phyloP scores from a whole-genome alignment of 2,888 invertebrate species.

The Phlogophora meticulosa region DNA sequence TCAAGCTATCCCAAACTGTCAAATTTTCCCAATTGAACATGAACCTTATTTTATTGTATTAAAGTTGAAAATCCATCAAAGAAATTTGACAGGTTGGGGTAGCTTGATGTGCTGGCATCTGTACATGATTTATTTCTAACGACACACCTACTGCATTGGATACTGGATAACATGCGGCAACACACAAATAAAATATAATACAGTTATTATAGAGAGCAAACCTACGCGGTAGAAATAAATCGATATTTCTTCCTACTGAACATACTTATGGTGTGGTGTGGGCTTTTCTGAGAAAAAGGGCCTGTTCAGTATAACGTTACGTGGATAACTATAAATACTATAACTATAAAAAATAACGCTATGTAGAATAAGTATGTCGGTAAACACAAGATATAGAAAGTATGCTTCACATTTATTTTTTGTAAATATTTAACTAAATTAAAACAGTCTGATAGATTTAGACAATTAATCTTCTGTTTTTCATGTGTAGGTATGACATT shows the following conservation, averaged over 20 bases:
- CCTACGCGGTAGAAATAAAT: constrained; percentile 7
- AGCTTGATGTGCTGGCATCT: too few species aligned
- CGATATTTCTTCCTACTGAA: constrained; percentile 16
- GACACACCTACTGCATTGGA: background rate
- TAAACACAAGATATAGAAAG: too few species aligned
- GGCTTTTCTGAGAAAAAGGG: constrained; percentile 32
- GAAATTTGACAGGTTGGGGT: too few species aligned
- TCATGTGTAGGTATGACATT: too few species aligned
- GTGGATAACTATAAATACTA: background rate
- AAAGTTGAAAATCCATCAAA: too few species aligned
- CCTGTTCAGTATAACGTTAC: background rate
- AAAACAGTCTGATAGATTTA: too few species aligned
- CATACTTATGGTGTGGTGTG: background rate
- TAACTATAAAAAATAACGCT: too few species aligned
- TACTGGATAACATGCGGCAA: background rate
- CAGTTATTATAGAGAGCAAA: background rate
- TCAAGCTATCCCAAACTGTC: too few species aligned
- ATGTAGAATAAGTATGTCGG: too few species aligned
- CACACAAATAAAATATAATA: background rate
- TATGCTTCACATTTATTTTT: background rate
- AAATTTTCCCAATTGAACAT: too few species aligned
- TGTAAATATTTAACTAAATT: background rate
- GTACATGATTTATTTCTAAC: background rate
- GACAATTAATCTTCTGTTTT: too few species aligned
- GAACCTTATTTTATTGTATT: too few species aligned